Evolutionary conservation across 2,797 vertebrate genomes (phyloP), one percentile per base, ranked within the genome.

Genomic region (Buphagus erythrorhynchus): DNA sequence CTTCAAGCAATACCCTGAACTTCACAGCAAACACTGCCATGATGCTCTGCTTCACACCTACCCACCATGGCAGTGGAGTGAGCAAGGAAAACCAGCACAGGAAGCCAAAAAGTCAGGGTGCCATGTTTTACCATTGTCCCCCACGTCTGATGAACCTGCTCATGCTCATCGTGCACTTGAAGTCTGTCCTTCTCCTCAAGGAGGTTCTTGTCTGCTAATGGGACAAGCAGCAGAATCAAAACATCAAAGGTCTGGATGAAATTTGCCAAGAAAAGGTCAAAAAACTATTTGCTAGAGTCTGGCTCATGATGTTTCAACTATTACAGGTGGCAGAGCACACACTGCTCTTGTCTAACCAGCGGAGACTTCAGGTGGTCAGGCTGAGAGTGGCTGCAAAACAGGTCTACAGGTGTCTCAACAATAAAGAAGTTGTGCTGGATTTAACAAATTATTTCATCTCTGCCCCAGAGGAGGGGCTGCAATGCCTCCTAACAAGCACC

Each of bases 21-120:
- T 71, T 61, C 54, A 45, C 17, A 31, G 2, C 1, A 24, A n/a
- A 66, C 33, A n/a, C 0, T 11, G 5, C 16, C 3, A 3, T 0
- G 2, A 45, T 45, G 29, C 31, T 63, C 59, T 67, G 52, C 48
- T 24, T 62, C 62, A 28, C 3, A 2, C n/a, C 67, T 51, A 3
- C 59, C 46, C 82, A 67, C 36, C 2, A 2, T 3, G 13, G 57
- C 65, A 73, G 25, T 6, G 36, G 9, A 79, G 40, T 7, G n/a
- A 77, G 76, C 33, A 65, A 62, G 58, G 33, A 80, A 78, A 62
- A 15, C 51, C 76, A 89, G 78, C n/a, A 42, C 26, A 72, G 76
- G 75, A 45, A 67, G 52, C 17, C 55, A 36, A 71, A 31, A 65
- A 81, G 66, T 42, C 66, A 66, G 14, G 25, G 25, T 58, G 36